A percentile compares a stretch with the other conserved stretches of the same genome.
These are phyloP conservation scores for Calidris pugnax DNA, from an alignment of 2,113 vertebrate species.

Conservation along the genomic window DNA sequence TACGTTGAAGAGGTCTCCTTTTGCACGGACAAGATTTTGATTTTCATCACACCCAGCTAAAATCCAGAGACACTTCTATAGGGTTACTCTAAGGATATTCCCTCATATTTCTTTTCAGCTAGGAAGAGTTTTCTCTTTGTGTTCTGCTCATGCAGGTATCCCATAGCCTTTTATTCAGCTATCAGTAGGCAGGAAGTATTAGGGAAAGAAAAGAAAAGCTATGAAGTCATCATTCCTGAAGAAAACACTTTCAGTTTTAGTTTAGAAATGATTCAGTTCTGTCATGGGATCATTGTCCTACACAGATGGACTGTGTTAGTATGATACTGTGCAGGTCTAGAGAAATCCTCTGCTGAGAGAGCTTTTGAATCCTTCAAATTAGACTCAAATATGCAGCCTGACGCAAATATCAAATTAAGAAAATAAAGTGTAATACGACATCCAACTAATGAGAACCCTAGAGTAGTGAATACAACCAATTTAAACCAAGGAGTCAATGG, in stretches of 20 bases:
- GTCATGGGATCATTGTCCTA: not conserved
- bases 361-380: not conserved
- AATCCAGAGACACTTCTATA: not conserved
- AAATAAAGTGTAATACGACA: slow-evolving; percentile 1
- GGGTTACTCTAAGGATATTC: not conserved
- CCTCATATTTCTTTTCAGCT: not conserved
- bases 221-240: not conserved
- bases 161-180: not conserved
- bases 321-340: not conserved
- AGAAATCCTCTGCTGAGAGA: not conserved
- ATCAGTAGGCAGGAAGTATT: not conserved
- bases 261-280: not conserved
- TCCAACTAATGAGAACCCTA: slow-evolving; percentile 37
- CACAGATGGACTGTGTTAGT: not conserved
- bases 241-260: not conserved
- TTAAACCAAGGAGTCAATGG: not conserved
- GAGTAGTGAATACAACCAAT: not conserved
- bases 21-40: not conserved
- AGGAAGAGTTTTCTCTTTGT: not conserved
- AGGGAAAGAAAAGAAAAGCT: not conserved
- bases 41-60: not conserved
- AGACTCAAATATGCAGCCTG: not conserved
- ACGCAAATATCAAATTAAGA: slow-evolving; percentile 19
- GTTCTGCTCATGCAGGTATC: not conserved
- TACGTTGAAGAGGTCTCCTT: not conserved